A percentile compares a stretch with the other conserved stretches of the same genome.
Conservation (phyloP, 1,140 invertebrate species). For the Drosophila nebulosa region DNA sequence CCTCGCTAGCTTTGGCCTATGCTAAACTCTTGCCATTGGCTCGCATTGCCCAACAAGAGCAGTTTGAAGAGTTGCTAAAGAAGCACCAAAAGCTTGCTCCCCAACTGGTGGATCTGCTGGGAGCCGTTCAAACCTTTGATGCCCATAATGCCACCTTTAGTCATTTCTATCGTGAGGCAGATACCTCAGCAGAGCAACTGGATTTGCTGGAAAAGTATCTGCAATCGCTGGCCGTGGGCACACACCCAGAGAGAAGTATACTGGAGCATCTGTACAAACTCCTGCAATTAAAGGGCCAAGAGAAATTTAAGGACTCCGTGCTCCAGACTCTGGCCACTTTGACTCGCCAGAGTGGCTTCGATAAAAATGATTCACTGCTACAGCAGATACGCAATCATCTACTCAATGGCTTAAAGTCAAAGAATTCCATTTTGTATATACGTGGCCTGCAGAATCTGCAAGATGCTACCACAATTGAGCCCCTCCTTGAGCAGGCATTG, state of each 20-base stretch:
- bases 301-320: constrained; percentile 85
- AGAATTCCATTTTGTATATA: constrained; percentile 83
- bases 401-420: constrained; percentile 58
- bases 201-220: constrained; percentile 88
- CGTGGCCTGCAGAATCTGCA: constrained; percentile 86
- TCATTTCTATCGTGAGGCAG: constrained; percentile 83
- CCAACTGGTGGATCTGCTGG: constrained; percentile 87
- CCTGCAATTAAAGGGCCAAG: constrained; percentile 81
- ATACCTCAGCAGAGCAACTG: constrained; percentile 82
- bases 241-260: constrained; percentile 84
- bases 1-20: constrained; percentile 85
- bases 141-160: constrained; percentile 87
- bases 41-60: constrained; percentile 83
- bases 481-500: constrained; percentile 83
- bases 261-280: constrained; percentile 83
- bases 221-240: constrained; percentile 86
- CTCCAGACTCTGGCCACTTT: constrained; percentile 85
- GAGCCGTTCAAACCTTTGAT: constrained; percentile 85
- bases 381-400: constrained; percentile 46
- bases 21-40: constrained; percentile 84
- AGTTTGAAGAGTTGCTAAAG: constrained; percentile 85
- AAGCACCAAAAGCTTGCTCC: constrained; percentile 82
- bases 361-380: constrained; percentile 46
- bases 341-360: constrained; percentile 81
- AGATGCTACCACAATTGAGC: constrained; percentile 83